A percentile compares a stretch with the other conserved stretches of the same genome.
Evolutionary conservation across 1,140 invertebrate genomes (phyloP).

Genomic region (Drosophila seguyi): DNA sequence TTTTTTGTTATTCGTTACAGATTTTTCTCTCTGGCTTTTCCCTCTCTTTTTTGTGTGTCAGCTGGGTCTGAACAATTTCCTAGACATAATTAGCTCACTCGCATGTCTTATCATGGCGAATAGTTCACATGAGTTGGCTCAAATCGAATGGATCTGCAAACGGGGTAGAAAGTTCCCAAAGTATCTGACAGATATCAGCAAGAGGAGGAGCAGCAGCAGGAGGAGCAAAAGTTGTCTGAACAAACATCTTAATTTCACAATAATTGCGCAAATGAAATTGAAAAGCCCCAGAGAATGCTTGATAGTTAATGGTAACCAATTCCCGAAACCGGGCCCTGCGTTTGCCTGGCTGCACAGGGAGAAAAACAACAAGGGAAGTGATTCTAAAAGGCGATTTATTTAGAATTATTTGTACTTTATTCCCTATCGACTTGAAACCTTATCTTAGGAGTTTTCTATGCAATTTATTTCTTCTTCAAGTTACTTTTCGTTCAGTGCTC

Average conservation of each 20-base stretch:
- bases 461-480: no score
- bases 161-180: conserved; percentile 64
- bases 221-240: conserved; percentile 26
- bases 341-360: conserved; percentile 16
- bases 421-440: background rate
- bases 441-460: background rate
- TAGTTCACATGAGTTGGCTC: conserved; percentile 57
- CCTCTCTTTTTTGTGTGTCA: conserved; percentile 52
- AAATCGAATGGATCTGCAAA: conserved; percentile 46
- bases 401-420: background rate
- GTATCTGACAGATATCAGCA: conserved; percentile 40
- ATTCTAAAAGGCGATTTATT: background rate
- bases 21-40: conserved; percentile 55
- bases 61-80: conserved; percentile 54
- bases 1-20: conserved; percentile 64
- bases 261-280: conserved; percentile 75
- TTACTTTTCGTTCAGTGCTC: background rate
- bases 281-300: conserved; percentile 50
- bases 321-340: conserved; percentile 23
- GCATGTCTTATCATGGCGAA: conserved; percentile 74
- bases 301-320: conserved; percentile 54
- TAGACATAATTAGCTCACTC: conserved; percentile 71
- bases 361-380: background rate
- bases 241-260: conserved; percentile 80
- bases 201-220: conserved; percentile 20